Evolutionary conservation across 1,140 invertebrate species (phyloP), one percentile per base, ranked within the genome.

Genomic region (Psix sp.): DNA sequence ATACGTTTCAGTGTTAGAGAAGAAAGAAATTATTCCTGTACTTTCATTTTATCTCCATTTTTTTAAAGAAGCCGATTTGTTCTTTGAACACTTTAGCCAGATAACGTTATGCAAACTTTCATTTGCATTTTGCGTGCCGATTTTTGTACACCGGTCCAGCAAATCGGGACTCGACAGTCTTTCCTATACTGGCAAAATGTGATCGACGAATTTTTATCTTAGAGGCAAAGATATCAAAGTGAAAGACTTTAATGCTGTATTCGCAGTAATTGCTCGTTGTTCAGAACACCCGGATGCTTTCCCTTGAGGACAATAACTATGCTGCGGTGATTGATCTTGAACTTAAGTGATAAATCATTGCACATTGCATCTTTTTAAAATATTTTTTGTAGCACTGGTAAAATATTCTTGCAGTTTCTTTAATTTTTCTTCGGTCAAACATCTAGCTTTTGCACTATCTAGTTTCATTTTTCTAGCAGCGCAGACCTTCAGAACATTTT

Each of bases 101-200:
- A 62, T 51, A 5, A 24, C 31, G 33, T 62, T 31, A 21, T 51
- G 46, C 46, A 62, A 42, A 42, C 45, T 62, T 49, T 62, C 57
- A 42, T 42, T 62, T 15, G 57, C 57, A 26, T 62, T 62, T 62
- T 62, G 57, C 9, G 57, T 62, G 21, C 57, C 45, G 14, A 51
- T 62, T 35, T 49, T 14, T 4, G 38, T 51, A 24, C 36, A 62
- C 10, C 45, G 45, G 5, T 52, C 60, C 14, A 65, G 43, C 11
- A 65, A 51, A 16, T 18, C 6, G 3, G 10, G 4, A 15, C 15
- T 9, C 11, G 54, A 59, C 15, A 59, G 20, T 29, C 42, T 14
- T 9, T 36, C 14, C 26, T 59, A 59, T 29, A 33, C 54, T 16
- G 54, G 42, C 31, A 59, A 15, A 17, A 59, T 59, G 11, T 59